Evolutionary conservation across 1,140 invertebrate genomes (phyloP).

Genomic region (Drosophila tani): DNA sequence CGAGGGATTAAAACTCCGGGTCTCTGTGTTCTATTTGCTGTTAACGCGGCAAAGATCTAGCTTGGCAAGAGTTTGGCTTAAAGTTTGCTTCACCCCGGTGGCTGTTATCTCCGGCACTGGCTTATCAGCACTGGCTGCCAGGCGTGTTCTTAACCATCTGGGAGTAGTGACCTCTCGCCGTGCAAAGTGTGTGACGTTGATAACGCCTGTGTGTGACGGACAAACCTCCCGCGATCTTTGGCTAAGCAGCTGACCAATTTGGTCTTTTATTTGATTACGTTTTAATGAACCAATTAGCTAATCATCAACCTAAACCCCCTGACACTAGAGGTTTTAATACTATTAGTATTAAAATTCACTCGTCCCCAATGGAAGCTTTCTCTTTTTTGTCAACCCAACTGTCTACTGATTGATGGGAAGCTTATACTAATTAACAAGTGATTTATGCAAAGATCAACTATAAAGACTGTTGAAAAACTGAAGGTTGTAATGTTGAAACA

Average conservation of each 20-base stretch:
- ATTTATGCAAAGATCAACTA: neutral
- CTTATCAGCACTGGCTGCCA: conserved; percentile 22
- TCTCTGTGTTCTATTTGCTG: conserved; percentile 7
- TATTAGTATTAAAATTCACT: neutral
- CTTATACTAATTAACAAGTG: neutral
- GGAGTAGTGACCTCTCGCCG: conserved; percentile 25
- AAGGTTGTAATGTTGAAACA: too few species aligned
- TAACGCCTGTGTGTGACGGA: conserved; percentile 4
- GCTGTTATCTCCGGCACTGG: conserved; percentile 8
- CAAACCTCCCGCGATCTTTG: neutral
- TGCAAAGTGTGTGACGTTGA: conserved; percentile 11
- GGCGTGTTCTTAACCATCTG: conserved; percentile 13
- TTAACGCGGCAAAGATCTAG: neutral
- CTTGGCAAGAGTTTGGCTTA: neutral
- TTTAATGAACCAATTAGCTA: conserved; percentile 10
- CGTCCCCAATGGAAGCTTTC: neutral
- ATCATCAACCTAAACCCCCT: neutral
- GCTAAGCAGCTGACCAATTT: neutral
- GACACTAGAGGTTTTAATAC: too few species aligned
- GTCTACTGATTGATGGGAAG: too few species aligned
- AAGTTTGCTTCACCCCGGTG: neutral
- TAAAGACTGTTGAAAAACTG: too few species aligned
- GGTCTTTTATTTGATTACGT: neutral
- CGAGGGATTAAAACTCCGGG: conserved; percentile 25
- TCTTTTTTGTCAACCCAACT: neutral